Evolutionary conservation across 1,140 invertebrate genomes (phyloP), one percentile per base, ranked within the genome.

Genomic region (Leptopilina clavipes): DNA sequence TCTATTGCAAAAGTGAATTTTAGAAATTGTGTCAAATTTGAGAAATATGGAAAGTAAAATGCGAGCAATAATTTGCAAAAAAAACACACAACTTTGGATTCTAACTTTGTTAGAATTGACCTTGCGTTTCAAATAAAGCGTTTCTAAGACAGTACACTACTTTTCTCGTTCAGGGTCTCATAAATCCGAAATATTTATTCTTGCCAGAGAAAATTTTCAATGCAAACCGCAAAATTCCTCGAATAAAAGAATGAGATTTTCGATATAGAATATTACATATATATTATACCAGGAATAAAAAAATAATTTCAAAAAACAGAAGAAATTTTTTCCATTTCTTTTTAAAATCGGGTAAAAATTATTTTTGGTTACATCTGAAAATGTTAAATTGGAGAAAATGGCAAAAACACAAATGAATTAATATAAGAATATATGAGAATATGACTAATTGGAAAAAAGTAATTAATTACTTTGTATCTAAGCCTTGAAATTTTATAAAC

Each of bases 31-130:
- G 56, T 65, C 25, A n/a, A 65, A 65, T 65, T 25, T 14, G 17
- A n/a, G n/a, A 19, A 12, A 11, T 65, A 25, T 25, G 25, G 12
- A 65, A 65, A 65, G 22, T 22, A 12, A 65, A 31, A 31, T 40
- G 22, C 25, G 59, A 65, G 12, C 11, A 59, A 10, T 25, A n/a
- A n/a, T 59, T 65, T 65, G 25, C 19, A 59, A 19, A 25, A n/a
- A n/a, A n/a, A n/a, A 52, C 25, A 22, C 59, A 22, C 0, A 40
- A 65, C 59, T 65, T 65, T 14, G 25, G 11, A 65, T 31, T 65
- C 59, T 25, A 65, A 65, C 59, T 65, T 65, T 65, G 59, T 65
- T 65, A 40, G 25, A 65, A 65, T 37, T 8, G 59, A 31, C 59
- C 59, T 65, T 65, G 59, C 22, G 11, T 59, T 59, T 25, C 12